Evolutionary conservation across 2,797 vertebrate genomes (phyloP).

Genomic region (Urocyon cinereoargenteus): DNA sequence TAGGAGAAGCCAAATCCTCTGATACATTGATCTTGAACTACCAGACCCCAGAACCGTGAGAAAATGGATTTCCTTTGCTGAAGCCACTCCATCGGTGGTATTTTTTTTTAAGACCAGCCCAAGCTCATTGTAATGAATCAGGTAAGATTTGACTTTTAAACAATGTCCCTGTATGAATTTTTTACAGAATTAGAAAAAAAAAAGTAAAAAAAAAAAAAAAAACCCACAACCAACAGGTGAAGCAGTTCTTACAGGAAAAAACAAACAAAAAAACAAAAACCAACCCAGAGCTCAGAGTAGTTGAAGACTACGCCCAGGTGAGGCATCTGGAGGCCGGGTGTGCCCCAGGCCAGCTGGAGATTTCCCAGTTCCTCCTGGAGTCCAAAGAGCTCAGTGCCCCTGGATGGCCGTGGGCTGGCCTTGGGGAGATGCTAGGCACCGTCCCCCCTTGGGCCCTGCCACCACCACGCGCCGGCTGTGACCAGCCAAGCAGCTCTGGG

Average conservation of each 20-base stretch:
- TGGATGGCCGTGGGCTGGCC: not conserved
- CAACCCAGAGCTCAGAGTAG: not conserved
- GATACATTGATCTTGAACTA: not conserved
- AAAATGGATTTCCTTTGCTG: not conserved
- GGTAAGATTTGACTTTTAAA: not conserved
- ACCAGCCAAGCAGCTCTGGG: not conserved
- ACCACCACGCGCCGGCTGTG: rapidly evolving
- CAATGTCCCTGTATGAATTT: not conserved
- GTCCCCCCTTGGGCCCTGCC: rapidly evolving
- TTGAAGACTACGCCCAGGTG: not conserved
- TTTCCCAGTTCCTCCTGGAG: not conserved
- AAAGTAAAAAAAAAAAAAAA: not conserved
- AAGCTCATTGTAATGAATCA: not conserved
- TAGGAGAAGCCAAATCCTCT: not conserved
- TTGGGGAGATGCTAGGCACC: not conserved
- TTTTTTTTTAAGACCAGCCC: not conserved
- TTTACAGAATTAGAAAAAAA: not conserved
- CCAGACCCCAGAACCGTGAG: not conserved
- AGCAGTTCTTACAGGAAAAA: not conserved
- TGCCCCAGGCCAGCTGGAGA: not conserved
- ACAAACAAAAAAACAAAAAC: not conserved
- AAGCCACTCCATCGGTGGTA: not conserved
- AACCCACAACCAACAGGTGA: not conserved
- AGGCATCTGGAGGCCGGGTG: not conserved
- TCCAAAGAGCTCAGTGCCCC: no score